Conservation (phyloP, 2,113 vertebrate species). For the Gadus macrocephalus region DNA sequence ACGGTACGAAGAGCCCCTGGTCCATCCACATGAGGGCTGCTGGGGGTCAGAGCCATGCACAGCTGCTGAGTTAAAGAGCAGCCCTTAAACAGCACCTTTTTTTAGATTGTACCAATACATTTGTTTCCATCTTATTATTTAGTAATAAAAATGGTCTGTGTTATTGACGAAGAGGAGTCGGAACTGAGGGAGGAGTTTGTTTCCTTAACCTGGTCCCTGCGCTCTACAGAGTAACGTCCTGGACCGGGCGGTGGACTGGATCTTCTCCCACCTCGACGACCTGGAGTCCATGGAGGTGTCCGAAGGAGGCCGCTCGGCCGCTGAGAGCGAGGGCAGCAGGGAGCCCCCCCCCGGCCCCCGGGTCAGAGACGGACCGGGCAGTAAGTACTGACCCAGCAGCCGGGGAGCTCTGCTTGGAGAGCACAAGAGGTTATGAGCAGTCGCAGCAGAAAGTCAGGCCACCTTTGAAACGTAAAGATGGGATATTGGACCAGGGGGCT, state of each 20-base stretch:
- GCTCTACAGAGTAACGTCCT: slow-evolving; percentile 83
- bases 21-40: not conserved
- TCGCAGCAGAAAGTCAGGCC: too few species aligned
- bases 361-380: slow-evolving; percentile 90
- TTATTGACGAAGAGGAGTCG: too few species aligned
- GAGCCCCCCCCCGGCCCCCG: slow-evolving; percentile 89
- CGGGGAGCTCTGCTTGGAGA: not conserved
- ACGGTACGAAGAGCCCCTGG: slow-evolving; percentile 73
- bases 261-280: slow-evolving; percentile 96
- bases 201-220: too few species aligned
- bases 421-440: too few species aligned
- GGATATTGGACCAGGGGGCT: too few species aligned
- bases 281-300: slow-evolving; percentile 98
- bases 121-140: too few species aligned
- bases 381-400: slow-evolving; percentile 65
- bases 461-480: too few species aligned
- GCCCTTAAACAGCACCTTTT: not conserved
- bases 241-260: slow-evolving; percentile 97
- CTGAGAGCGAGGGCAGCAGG: slow-evolving; percentile 86
- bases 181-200: too few species aligned
- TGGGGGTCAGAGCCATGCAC: not conserved
- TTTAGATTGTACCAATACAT: not conserved
- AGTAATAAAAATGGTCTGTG: too few species aligned
- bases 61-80: not conserved
- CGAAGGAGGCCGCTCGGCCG: slow-evolving; percentile 90